Conservation (phyloP, 2,113 vertebrate species). For the Paramormyrops kingsleyae region DNA sequence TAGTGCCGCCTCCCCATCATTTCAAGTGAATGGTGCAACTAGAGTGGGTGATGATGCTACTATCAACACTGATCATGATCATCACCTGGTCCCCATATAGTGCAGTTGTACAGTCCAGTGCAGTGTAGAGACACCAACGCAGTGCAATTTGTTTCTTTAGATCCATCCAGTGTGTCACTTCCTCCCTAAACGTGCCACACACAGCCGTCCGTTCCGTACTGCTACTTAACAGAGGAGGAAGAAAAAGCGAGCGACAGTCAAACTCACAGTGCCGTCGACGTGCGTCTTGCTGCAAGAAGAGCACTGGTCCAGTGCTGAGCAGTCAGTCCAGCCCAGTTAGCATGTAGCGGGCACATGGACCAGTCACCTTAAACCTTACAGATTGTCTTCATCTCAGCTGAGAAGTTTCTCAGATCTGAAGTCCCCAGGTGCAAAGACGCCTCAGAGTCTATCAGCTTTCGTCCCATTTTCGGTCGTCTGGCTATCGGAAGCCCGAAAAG, state of each 20-base stretch:
- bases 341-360: neutral
- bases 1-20: neutral
- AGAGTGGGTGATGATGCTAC: slow-evolving; percentile 17
- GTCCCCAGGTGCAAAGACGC: neutral
- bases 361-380: neutral
- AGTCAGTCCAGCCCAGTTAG: neutral
- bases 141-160: slow-evolving; percentile 8
- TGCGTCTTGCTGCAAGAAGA: neutral
- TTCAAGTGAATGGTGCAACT: neutral
- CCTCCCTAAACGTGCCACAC: neutral
- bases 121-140: neutral
- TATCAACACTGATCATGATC: neutral
- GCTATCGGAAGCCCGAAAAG: neutral
- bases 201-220: neutral
- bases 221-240: neutral
- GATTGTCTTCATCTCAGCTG: neutral
- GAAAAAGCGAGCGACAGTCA: neutral
- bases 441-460: neutral
- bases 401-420: neutral
- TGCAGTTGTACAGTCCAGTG: slow-evolving; percentile 15
- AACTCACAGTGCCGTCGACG: neutral
- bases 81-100: slow-evolving; percentile 16
- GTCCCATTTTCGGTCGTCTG: neutral
- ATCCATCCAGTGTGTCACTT: neutral
- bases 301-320: neutral